Evolutionary conservation across 2,797 vertebrate genomes (phyloP), one percentile per base, ranked within the genome.

Genomic region (Carapus acus): DNA sequence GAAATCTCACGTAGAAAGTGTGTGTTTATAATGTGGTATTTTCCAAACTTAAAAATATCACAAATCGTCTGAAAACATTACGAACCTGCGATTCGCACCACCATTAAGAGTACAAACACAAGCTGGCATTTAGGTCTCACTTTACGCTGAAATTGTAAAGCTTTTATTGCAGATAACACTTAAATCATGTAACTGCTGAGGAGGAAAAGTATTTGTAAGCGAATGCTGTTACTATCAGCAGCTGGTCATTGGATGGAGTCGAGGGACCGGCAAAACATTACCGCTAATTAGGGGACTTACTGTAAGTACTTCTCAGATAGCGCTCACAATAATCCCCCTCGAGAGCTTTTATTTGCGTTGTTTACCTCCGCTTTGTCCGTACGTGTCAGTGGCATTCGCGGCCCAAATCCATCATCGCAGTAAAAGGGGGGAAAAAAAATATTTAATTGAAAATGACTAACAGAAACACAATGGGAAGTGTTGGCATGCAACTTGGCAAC

Each of bases 291-390:
- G 61, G 58, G 70, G 73, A 75, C 61, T 79, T 78, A 78, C 62
- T 66, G 69, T 78, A 71, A 84, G 67, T 60, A 74, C 64, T 71
- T 81, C 76, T 76, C 69, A 73, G 76, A 80, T 66, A 79, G 60
- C 65, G 49, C 40, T 19, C 59, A 37, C 46, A 22, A 64, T 76
- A 77, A 75, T 81, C 64, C 68, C 77, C 71, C 77, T 57, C 41
- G 67, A 71, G 71, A 67, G 66, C 33, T 20, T 71, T 76, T 72
- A 69, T 83, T 78, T 78, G 68, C 68, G 67, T 77, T 73, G 70
- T 77, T 78, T 74, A 46, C 63, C 51, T 65, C 69, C 65, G 69
- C 65, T 77, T 65, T 74, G 57, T 69, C 64, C 52, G 62, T 61
- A 54, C 56, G 3, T 65, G 71, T 80, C 62, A 75, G 64, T 46